Conservation (phyloP, 2,888 invertebrate genomes). For the Odontomyia ornata region DNA sequence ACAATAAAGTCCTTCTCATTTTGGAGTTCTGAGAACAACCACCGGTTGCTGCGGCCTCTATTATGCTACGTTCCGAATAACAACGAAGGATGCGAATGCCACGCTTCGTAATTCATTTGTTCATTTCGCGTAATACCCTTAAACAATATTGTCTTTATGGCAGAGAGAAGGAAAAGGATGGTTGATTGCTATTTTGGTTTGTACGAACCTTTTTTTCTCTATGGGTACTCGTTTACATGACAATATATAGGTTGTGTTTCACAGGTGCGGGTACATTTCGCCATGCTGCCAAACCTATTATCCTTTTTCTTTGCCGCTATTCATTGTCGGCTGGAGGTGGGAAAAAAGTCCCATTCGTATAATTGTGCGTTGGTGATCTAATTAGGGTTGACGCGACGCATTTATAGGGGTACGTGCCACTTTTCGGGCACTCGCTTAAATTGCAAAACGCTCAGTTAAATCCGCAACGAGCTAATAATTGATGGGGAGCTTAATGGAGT, state of each 20-base stretch:
- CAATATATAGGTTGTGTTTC: neutral
- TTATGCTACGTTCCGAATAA: neutral
- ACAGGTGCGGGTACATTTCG: neutral
- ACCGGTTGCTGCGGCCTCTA: conserved; percentile 3
- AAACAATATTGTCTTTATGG: neutral
- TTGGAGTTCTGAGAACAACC: neutral
- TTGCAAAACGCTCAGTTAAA: neutral
- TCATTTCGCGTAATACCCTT: conserved; percentile 29
- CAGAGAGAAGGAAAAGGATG: too few relatives aligned
- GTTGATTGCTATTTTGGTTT: neutral
- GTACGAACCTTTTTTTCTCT: too few relatives aligned
- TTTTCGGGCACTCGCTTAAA: neutral
- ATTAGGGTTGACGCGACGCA: neutral
- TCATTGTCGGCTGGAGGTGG: too few relatives aligned
- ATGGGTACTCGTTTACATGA: neutral
- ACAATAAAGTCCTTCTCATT: neutral
- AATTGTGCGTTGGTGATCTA: neutral
- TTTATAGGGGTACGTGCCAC: neutral
- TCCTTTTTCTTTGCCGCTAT: neutral
- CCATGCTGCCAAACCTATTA: conserved; percentile 4
- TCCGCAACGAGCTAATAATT: conserved; percentile 10
- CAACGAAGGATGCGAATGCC: neutral
- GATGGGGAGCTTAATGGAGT: neutral
- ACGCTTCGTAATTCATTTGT: conserved; percentile 31
- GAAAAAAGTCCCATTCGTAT: neutral